Evolutionary conservation across 2,113 vertebrate species (phyloP).

Genomic region (Bos taurus): ARS-UCD2.0 NC_037351.1:48075501-48076000

Average conservation of each 20-base stretch:
- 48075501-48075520: slow-evolving; percentile 38
- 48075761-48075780: slow-evolving; percentile 67
- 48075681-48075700: slow-evolving; percentile 14
- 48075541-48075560: slow-evolving; percentile 29
- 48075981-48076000: background rate
- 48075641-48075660: background rate
- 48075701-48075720: slow-evolving; percentile 17
- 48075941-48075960: background rate
- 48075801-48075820: slow-evolving; percentile 21
- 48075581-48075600: background rate
- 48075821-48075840: slow-evolving; percentile 72
- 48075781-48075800: slow-evolving; percentile 56
- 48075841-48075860: slow-evolving; percentile 72
- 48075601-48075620: slow-evolving; percentile 57
- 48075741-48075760: slow-evolving; percentile 61
- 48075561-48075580: slow-evolving; percentile 53
- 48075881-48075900: background rate
- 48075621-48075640: slow-evolving; percentile 30
- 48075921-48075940: background rate
- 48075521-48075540: background rate
- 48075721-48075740: slow-evolving; percentile 51
- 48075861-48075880: slow-evolving; percentile 6
- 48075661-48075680: background rate
- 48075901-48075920: slow-evolving; percentile 42
- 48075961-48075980: slow-evolving; percentile 43